phyloP scores from a whole-genome alignment of 2,888 invertebrate genomes.

The Orthosia gracilis region DNA sequence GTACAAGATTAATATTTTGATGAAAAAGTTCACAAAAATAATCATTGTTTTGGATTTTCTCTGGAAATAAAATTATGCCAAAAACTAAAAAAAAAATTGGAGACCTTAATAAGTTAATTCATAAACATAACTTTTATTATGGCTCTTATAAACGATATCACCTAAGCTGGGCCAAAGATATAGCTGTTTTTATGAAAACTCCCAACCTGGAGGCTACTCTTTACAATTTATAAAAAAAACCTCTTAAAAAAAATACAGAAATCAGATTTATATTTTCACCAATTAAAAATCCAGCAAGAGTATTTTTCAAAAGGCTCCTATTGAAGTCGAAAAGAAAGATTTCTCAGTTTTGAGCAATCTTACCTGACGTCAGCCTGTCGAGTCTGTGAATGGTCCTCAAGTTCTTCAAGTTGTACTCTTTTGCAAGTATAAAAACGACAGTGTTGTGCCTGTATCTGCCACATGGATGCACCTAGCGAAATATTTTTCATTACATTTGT shows the following conservation, averaged over 20 bases:
- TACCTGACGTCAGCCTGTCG: constrained; percentile 98
- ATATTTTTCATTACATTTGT: constrained; percentile 55
- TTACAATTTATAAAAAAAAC: constrained; percentile 16
- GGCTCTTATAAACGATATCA: background rate
- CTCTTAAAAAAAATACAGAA: constrained; percentile 19
- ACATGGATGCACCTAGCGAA: constrained; percentile 97
- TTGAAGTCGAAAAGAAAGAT: constrained; percentile 31
- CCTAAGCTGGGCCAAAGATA: background rate
- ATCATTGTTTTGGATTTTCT: background rate
- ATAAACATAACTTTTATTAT: background rate
- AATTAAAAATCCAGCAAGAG: constrained; percentile 18
- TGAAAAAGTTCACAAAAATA: background rate
- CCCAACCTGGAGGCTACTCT: background rate
- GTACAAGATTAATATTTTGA: constrained; percentile 3
- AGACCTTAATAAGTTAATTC: background rate
- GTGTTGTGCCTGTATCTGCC: constrained; percentile 99
- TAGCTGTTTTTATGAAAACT: background rate
- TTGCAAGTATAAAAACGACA: constrained; percentile 98
- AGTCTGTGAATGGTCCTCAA: constrained; percentile 98
- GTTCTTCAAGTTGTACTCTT: constrained; percentile 98
- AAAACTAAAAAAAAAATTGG: no score
- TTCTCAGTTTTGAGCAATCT: constrained; percentile 51
- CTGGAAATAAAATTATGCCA: no score
- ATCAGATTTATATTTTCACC: constrained; percentile 18
- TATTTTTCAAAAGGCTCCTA: constrained; percentile 31